These are phyloP conservation scores for Thermophis baileyi DNA, from an alignment of 2,113 vertebrate genomes.

Conservation along the genomic window DNA sequence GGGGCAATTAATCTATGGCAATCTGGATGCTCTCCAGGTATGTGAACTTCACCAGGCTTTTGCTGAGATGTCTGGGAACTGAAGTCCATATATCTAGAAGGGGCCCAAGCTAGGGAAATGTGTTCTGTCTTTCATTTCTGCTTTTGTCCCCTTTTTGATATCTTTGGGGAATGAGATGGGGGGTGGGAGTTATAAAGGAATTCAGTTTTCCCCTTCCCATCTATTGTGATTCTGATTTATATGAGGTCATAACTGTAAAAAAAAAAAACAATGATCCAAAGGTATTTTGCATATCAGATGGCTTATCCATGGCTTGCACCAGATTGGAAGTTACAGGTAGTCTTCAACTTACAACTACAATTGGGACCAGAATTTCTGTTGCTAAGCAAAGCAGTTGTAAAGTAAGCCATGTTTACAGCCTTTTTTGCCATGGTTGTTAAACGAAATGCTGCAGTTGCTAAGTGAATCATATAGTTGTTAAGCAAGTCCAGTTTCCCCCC, in stretches of 20 bases:
- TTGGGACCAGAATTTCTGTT: too few species aligned
- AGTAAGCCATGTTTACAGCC: too few species aligned
- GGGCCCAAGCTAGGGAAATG: neutral
- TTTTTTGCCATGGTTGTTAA: neutral
- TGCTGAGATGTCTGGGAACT: neutral
- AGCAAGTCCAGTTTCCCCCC: neutral
- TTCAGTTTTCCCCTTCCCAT: neutral
- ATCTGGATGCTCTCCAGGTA: neutral
- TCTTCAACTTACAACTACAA: too few species aligned
- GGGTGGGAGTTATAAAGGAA: neutral
- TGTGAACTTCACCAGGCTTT: neutral
- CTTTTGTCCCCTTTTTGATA: neutral
- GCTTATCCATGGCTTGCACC: neutral
- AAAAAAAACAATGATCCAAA: neutral
- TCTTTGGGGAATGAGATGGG: neutral
- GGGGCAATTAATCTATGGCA: neutral
- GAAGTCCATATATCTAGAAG: neutral
- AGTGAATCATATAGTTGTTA: neutral
- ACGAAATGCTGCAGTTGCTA: neutral
- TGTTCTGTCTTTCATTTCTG: neutral
- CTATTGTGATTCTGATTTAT: neutral
- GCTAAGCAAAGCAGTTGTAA: too few species aligned
- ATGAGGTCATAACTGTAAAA: neutral
- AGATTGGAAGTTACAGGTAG: neutral
- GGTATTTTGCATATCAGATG: neutral